Evolutionary conservation across 2,888 invertebrate genomes (phyloP), one percentile per base, ranked within the genome.

Genomic region (Oligia fasciuncula): DNA sequence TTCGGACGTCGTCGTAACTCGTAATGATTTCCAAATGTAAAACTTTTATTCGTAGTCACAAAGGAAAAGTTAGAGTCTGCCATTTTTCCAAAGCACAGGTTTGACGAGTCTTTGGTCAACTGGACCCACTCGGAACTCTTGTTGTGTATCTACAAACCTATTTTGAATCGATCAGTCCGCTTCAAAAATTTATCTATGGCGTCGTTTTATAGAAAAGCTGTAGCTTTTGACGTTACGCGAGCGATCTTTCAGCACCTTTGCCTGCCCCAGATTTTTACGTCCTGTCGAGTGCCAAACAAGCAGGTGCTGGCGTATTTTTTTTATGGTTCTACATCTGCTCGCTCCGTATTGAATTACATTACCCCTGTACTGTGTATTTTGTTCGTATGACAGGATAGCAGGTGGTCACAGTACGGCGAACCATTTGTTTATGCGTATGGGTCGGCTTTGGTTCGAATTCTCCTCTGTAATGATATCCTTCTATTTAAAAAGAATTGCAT

Each of bases 231-330:
- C 83, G 65, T 78, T 71, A 84, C 73, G 35, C 60, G 66, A 74
- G 63, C 82, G 66, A 77, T 83, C 82, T 81, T 80, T 84, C 76
- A 81, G 79, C 79, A 85, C 86, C 83, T 85, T 81, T 85, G 75
- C 79, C 76, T 83, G 85, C 46, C 74, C 85, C 83, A 85, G 84
- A 87, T 89, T 88, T 88, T 87, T 86, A 81, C 84, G 82, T 87
- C 89, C 86, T 88, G 90, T 89, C 90, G 85, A 89, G 85, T 89
- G 86, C 86, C 82, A 77, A 87, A 84, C 81, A 75, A 84, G 87
- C 93, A 93, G 93, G 92, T 93, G 57, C 13, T 60, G 92, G 76
- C 75, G 65, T 77, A 67, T 87, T 86, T 91, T 91, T 76, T 91
- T 88, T 89, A 4, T 86, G 85, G 87, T 84, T 87, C 86, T 87